Percentiles rank a stretch among this genome's conserved stretches.
phyloP scores from a whole-genome alignment of 2,888 invertebrate genomes.

The Lycophotia porphyrea region DNA sequence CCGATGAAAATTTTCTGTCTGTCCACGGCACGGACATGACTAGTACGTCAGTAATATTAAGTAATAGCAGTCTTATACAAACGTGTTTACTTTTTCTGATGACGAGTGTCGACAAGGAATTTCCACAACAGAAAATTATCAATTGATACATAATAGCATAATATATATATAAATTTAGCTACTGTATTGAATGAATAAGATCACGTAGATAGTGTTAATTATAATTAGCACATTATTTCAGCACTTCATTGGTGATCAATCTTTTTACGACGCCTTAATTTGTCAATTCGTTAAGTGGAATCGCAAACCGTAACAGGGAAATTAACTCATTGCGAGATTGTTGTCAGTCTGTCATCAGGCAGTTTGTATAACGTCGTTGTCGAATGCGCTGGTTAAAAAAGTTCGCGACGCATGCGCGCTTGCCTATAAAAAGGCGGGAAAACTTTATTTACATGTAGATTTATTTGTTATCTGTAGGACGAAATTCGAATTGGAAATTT shows the following conservation, averaged over 20 bases:
- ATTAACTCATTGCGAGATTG: constrained; percentile 75
- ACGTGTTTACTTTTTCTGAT: constrained; percentile 3
- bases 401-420: constrained; percentile 75
- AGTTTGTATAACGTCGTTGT: constrained; percentile 79
- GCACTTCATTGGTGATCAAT: constrained; percentile 39
- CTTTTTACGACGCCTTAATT: constrained; percentile 37
- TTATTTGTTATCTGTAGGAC: constrained; percentile 24
- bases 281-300: constrained; percentile 68
- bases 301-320: constrained; percentile 73
- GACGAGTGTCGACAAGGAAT: constrained; percentile 21
- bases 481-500: constrained; percentile 14
- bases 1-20: too few relatives aligned
- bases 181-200: constrained; percentile 7
- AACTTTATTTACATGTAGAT: constrained; percentile 46
- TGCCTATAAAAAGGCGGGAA: constrained; percentile 73
- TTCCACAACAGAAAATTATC: constrained; percentile 10
- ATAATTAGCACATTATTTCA: constrained; percentile 32
- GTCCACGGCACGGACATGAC: too few relatives aligned
- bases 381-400: constrained; percentile 82
- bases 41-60: neutral
- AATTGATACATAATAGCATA: neutral
- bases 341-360: constrained; percentile 72
- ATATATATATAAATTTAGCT: neutral
- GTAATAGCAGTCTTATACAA: neutral
- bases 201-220: neutral